Evolutionary conservation across 2,797 vertebrate genomes (phyloP).

Genomic region (Loris lydekkerianus): DNA sequence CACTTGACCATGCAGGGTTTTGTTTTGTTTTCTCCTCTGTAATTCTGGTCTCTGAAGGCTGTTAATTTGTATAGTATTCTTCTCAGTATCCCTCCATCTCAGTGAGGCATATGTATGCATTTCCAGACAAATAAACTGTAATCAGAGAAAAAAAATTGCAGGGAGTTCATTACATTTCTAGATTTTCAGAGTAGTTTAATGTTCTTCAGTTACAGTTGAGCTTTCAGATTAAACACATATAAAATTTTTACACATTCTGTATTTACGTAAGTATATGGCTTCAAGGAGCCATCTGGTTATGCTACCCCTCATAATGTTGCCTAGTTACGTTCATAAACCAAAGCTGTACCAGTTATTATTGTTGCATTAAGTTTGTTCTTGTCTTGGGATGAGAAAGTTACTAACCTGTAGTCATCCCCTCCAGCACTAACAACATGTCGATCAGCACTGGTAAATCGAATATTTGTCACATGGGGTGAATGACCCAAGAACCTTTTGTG

Average conservation of each 20-base stretch:
- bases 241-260: background rate
- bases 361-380: accelerated
- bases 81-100: slow-evolving; percentile 84
- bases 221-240: slow-evolving; percentile 1
- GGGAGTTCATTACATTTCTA: background rate
- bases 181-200: slow-evolving; percentile 35
- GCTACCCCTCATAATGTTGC: background rate
- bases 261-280: background rate
- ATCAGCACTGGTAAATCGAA: slow-evolving; percentile 96
- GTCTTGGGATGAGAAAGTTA: background rate
- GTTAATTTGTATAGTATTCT: slow-evolving; percentile 79
- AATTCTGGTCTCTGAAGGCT: slow-evolving; percentile 83
- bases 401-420: slow-evolving; percentile 97
- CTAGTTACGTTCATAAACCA: background rate
- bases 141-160: slow-evolving; percentile 31
- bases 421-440: slow-evolving; percentile 96
- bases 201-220: background rate
- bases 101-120: slow-evolving; percentile 96
- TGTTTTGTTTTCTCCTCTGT: slow-evolving; percentile 70
- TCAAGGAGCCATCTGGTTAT: background rate
- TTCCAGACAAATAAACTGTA: slow-evolving; percentile 98
- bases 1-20: slow-evolving; percentile 85
- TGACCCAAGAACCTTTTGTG: slow-evolving; percentile 99
- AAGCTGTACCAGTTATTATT: background rate
- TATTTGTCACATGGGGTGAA: slow-evolving; percentile 97